These are phyloP conservation scores for Pristiophorus japonicus DNA, from an alignment of 2,113 vertebrate species.

Conservation along the genomic window DNA sequence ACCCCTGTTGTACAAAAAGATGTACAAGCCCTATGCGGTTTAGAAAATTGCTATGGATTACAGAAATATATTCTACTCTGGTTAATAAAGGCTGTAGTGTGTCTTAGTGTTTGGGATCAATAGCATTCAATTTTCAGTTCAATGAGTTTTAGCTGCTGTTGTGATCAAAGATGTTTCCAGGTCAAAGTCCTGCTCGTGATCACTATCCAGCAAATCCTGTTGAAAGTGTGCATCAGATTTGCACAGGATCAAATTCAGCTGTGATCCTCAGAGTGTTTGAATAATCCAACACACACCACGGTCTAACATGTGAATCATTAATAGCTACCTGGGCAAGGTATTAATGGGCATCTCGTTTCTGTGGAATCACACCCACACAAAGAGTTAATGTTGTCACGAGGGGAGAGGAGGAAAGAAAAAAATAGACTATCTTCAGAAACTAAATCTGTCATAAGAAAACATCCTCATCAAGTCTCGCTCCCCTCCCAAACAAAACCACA, in stretches of 20 bases:
- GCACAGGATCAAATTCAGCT: neutral
- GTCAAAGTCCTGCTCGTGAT: neutral
- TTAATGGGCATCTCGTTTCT: neutral
- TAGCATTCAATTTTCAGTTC: neutral
- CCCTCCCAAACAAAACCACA: neutral
- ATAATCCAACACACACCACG: neutral
- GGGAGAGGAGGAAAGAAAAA: neutral
- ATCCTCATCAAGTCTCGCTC: neutral
- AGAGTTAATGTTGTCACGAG: neutral
- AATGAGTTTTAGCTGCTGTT: neutral
- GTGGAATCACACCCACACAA: neutral
- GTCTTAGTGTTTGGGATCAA: neutral
- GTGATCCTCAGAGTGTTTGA: neutral
- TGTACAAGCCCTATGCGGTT: neutral
- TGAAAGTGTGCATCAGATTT: neutral
- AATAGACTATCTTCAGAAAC: neutral
- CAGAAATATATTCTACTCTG: neutral
- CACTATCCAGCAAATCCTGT: neutral
- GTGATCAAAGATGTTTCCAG: neutral
- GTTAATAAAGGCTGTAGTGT: neutral
- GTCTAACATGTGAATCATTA: neutral
- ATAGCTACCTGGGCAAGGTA: neutral
- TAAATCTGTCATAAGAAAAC: neutral
- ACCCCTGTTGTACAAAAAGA: neutral
- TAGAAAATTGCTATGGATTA: neutral